A percentile compares a stretch with the other conserved stretches of the same genome.
These are phyloP conservation scores for Manis crassicaudata DNA, from an alignment of 2,797 vertebrate genomes.

Conservation along the genomic window DNA sequence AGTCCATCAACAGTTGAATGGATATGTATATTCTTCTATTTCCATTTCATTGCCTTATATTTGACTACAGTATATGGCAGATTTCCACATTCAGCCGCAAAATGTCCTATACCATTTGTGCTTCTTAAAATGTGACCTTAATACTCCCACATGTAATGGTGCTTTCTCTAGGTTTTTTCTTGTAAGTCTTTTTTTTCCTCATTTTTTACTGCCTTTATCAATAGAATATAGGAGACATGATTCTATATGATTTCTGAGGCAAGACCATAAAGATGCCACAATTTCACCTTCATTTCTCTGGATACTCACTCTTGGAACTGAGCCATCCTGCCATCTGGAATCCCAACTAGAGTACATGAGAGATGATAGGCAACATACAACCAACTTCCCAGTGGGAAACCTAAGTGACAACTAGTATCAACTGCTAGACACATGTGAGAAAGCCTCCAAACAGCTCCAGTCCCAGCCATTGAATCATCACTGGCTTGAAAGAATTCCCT, in stretches of 20 bases:
- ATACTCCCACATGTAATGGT: background rate
- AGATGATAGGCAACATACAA: background rate
- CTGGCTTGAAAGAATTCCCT: background rate
- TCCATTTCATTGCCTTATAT: background rate
- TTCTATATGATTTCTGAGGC: background rate
- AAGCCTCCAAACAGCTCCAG: background rate
- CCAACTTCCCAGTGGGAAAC: background rate
- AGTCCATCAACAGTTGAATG: background rate
- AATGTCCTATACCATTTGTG: background rate
- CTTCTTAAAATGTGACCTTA: background rate
- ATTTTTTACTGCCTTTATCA: background rate
- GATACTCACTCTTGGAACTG: background rate
- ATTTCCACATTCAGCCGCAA: background rate
- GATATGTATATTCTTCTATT: background rate
- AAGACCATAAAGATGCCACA: background rate
- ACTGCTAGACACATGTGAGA: background rate
- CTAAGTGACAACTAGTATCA: background rate
- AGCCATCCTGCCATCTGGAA: background rate
- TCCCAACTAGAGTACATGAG: background rate
- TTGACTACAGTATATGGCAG: background rate
- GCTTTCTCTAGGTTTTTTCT: background rate
- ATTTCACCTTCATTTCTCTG: constrained; percentile 15
- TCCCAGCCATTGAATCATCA: background rate
- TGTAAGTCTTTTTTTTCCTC: background rate
- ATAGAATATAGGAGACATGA: background rate